Percentiles rank a stretch among this genome's conserved stretches.
These are phyloP conservation scores for Seriola aureovittata DNA, from an alignment of 2,113 vertebrate genomes.

Conservation along the genomic window DNA sequence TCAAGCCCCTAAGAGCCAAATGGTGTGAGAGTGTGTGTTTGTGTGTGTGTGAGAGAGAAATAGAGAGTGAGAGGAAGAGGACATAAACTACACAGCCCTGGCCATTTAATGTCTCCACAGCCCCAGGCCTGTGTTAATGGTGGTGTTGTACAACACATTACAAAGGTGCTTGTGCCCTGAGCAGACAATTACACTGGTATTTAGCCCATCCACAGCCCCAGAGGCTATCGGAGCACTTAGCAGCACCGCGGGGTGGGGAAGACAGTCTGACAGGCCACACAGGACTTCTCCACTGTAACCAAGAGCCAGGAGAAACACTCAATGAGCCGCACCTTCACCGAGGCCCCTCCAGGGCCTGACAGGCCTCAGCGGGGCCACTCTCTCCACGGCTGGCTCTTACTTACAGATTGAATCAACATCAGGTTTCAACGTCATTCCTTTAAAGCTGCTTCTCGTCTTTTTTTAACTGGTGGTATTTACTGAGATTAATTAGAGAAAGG, in stretches of 20 bases:
- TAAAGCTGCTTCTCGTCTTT: too few relatives aligned
- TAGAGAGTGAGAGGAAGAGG: slow-evolving; percentile 55
- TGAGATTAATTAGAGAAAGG: too few relatives aligned
- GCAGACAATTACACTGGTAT: slow-evolving; percentile 91
- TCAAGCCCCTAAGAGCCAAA: slow-evolving; percentile 19
- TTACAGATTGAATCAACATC: slow-evolving; percentile 19
- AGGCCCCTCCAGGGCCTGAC: neutral
- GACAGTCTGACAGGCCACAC: slow-evolving; percentile 83
- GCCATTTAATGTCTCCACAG: slow-evolving; percentile 84
- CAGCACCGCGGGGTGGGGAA: slow-evolving; percentile 75
- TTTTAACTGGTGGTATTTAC: too few relatives aligned
- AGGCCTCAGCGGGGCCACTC: neutral
- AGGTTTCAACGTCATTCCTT: too few relatives aligned
- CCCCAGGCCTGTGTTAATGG: slow-evolving; percentile 91
- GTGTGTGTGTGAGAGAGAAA: slow-evolving; percentile 44
- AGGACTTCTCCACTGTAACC: slow-evolving; percentile 76
- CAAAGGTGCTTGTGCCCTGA: slow-evolving; percentile 80
- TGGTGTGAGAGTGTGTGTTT: slow-evolving; percentile 30
- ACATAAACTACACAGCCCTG: slow-evolving; percentile 80
- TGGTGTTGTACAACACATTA: slow-evolving; percentile 93
- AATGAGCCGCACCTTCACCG: neutral
- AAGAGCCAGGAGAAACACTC: slow-evolving; percentile 42
- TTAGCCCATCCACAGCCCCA: slow-evolving; percentile 91
- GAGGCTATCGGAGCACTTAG: slow-evolving; percentile 84
- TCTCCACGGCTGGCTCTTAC: slow-evolving; percentile 34